phyloP scores from a whole-genome alignment of 2,113 vertebrate genomes.

The Sinocyclocheilus maitianheensis region DNA sequence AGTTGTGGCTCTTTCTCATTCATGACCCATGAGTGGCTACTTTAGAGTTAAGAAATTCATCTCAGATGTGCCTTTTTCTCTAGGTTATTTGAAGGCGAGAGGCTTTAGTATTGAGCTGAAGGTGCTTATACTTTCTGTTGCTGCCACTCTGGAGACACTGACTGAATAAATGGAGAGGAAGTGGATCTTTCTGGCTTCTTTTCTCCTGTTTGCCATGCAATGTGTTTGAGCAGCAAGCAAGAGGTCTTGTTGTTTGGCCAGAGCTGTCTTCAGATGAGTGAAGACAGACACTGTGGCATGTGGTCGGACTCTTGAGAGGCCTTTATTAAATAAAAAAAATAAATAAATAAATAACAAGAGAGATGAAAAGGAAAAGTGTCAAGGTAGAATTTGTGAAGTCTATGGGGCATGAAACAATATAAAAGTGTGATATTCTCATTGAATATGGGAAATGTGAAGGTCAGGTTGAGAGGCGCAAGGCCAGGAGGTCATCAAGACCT shows the following conservation, averaged over 20 bases:
- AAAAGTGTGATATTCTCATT: neutral
- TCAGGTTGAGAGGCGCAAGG: neutral
- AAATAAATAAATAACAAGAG: neutral
- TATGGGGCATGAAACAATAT: conserved; percentile 33
- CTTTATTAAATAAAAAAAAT: conserved; percentile 23
- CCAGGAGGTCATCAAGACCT: conserved; percentile 10
- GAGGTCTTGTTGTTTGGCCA: conserved; percentile 20
- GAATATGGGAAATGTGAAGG: neutral
- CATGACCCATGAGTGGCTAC: neutral
- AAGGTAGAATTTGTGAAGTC: neutral
- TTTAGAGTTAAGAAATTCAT: neutral
- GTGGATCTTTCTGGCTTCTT: neutral
- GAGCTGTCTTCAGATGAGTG: conserved; percentile 23
- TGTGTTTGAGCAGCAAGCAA: neutral
- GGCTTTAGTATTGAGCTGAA: conserved; percentile 8
- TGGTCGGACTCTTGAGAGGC: neutral
- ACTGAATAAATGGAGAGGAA: conserved; percentile 30
- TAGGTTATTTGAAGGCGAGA: conserved; percentile 24
- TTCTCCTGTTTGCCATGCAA: neutral
- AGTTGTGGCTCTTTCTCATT: neutral
- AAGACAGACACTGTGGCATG: neutral
- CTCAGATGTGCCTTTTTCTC: conserved; percentile 9
- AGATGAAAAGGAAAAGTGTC: conserved; percentile 16
- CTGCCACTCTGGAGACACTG: neutral
- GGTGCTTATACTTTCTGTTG: neutral